These are phyloP conservation scores for Neolamprologus kungweensis DNA, from an alignment of 2,113 vertebrate species.

Conservation along the genomic window DNA sequence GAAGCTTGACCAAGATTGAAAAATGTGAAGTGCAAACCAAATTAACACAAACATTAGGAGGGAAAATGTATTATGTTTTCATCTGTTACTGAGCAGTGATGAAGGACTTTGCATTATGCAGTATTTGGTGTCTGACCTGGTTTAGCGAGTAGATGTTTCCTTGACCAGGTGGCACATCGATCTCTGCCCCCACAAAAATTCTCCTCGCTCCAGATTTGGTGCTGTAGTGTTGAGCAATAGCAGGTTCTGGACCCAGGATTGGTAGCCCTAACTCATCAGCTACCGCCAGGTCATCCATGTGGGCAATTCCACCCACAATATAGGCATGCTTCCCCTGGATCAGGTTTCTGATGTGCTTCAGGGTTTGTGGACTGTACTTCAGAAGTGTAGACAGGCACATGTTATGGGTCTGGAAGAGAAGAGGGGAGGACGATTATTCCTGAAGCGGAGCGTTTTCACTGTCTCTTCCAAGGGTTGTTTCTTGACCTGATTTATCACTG, in stretches of 20 bases:
- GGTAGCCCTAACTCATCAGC: constrained; percentile 81
- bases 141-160: constrained; percentile 68
- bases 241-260: constrained; percentile 78
- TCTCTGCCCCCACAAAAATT: constrained; percentile 70
- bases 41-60: not conserved
- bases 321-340: constrained; percentile 77
- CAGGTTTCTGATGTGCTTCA: constrained; percentile 75
- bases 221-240: constrained; percentile 74
- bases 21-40: not conserved
- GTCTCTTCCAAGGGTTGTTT: constrained; percentile 48
- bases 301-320: constrained; percentile 74
- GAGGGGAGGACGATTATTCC: not conserved
- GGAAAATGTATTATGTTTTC: not conserved
- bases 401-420: constrained; percentile 68
- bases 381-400: constrained; percentile 85
- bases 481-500: constrained; percentile 78
- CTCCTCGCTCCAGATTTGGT: constrained; percentile 80
- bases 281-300: constrained; percentile 81
- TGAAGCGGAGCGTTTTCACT: not conserved
- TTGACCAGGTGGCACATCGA: constrained; percentile 76
- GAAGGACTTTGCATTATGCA: not conserved
- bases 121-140: constrained; percentile 69
- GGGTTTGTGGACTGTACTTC: constrained; percentile 81
- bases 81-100: not conserved
- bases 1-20: constrained; percentile 65